These are phyloP conservation scores for Antedon mediterranea DNA, from an alignment of 53 echinoderm and acorn worm species.

Conservation along the genomic window DNA sequence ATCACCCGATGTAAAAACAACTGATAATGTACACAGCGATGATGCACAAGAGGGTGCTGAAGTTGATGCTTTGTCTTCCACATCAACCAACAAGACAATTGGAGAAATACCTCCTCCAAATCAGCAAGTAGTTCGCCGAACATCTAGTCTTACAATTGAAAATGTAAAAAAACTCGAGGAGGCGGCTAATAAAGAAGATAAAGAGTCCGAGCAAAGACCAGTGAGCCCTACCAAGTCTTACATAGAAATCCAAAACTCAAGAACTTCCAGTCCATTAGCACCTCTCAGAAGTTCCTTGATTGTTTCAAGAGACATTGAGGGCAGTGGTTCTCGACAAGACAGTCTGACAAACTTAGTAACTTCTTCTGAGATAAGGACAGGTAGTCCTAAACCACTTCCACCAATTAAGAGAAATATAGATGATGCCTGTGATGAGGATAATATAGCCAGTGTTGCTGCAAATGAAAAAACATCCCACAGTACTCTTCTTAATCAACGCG, in stretches of 20 bases:
- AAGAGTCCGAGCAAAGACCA: slow-evolving; percentile 23
- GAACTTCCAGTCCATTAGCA: slow-evolving; percentile 44
- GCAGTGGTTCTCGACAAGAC: slow-evolving; percentile 6
- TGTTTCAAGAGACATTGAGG: slow-evolving; percentile 21
- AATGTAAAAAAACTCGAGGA: slow-evolving; percentile 71
- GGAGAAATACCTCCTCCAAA: slow-evolving; percentile 24
- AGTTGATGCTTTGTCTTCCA: not conserved
- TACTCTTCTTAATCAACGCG: not conserved
- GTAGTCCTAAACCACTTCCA: slow-evolving; percentile 81
- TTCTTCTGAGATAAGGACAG: slow-evolving; percentile 49
- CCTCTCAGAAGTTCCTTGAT: slow-evolving; percentile 35
- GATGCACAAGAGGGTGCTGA: not conserved
- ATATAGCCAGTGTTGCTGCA: not conserved
- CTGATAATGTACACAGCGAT: no score
- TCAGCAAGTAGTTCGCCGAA: slow-evolving; percentile 9
- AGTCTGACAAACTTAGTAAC: slow-evolving; percentile 10
- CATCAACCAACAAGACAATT: slow-evolving; percentile 4
- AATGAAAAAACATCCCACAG: not conserved
- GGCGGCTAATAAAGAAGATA: slow-evolving; percentile 25
- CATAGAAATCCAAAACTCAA: slow-evolving; percentile 15
- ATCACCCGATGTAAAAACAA: no score
- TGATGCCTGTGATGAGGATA: slow-evolving; percentile 3
- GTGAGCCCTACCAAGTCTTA: slow-evolving; percentile 19
- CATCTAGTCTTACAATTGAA: slow-evolving; percentile 82
- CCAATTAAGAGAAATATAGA: slow-evolving; percentile 50